phyloP scores from a whole-genome alignment of 1,140 invertebrate genomes.

The Pachyrhynchus sulphureomaculatus region DNA sequence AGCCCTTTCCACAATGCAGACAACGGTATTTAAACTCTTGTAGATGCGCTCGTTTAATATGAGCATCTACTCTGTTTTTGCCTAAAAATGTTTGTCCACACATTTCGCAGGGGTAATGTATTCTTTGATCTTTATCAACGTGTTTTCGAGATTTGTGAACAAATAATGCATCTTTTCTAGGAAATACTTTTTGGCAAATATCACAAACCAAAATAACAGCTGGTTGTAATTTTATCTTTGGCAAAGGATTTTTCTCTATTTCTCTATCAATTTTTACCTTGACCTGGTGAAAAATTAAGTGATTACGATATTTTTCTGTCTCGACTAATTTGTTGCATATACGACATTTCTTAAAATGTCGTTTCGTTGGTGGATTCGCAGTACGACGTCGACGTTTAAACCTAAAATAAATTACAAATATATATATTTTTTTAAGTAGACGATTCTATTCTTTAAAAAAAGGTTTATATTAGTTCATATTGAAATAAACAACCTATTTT shows the following conservation, averaged over 20 bases:
- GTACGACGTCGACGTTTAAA: too few relatives aligned
- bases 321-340: background rate
- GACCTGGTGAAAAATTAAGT: background rate
- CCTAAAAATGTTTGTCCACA: constrained; percentile 6
- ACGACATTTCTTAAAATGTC: background rate
- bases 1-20: background rate
- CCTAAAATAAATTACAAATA: too few relatives aligned
- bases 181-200: background rate
- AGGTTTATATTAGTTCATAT: too few relatives aligned
- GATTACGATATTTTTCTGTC: background rate
- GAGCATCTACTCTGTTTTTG: background rate
- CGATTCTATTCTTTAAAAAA: too few relatives aligned
- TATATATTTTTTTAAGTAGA: too few relatives aligned
- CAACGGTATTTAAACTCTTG: constrained; percentile 17
- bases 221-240: background rate
- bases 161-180: constrained; percentile 2
- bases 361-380: background rate
- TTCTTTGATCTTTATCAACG: constrained; percentile 1
- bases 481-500: too few relatives aligned
- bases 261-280: background rate
- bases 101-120: constrained; percentile 1
- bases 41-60: constrained; percentile 9
- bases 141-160: background rate
- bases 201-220: background rate
- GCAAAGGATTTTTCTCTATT: background rate